Evolutionary conservation across 2,888 invertebrate species (phyloP).

Genomic region (Romanomermis culicivorax): DNA sequence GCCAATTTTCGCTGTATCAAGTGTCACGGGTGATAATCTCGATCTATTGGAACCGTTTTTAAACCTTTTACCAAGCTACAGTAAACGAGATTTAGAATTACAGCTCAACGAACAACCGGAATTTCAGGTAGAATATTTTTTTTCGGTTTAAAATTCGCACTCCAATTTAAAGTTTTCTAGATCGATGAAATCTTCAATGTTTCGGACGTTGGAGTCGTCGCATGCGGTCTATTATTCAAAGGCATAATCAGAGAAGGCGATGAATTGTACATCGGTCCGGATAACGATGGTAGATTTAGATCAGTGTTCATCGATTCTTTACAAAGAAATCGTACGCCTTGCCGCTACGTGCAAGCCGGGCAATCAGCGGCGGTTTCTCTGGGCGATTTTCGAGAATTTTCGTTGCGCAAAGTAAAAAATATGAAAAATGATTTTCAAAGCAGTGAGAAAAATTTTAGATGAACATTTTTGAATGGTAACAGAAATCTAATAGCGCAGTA

Average conservation of each 20-base stretch:
- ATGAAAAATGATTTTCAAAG: too few relatives aligned
- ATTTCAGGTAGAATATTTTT: conserved; percentile 19
- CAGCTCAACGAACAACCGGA: conserved; percentile 41
- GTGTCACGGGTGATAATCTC: conserved; percentile 59
- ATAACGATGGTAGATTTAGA: conserved; percentile 41
- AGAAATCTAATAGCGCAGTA: too few relatives aligned
- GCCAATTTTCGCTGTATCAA: conserved; percentile 46
- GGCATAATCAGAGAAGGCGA: conserved; percentile 64
- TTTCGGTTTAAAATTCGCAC: not conserved
- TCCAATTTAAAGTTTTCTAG: conserved; percentile 45
- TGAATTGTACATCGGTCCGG: conserved; percentile 35
- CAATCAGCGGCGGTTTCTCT: conserved; percentile 67
- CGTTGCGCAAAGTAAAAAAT: conserved; percentile 30
- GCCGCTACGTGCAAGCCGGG: conserved; percentile 62
- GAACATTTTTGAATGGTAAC: too few relatives aligned
- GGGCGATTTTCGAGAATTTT: conserved; percentile 29
- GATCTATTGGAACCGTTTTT: conserved; percentile 63
- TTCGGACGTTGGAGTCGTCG: conserved; percentile 37
- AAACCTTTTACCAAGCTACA: conserved; percentile 51
- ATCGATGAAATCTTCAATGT: conserved; percentile 56
- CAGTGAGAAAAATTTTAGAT: too few relatives aligned
- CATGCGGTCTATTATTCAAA: conserved; percentile 40
- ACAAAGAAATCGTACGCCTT: conserved; percentile 74
- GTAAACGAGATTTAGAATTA: conserved; percentile 43
- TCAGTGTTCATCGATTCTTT: conserved; percentile 57